These are phyloP conservation scores for Arnoldichthys spilopterus DNA, from an alignment of 2,797 vertebrate genomes.

Conservation along the genomic window DNA sequence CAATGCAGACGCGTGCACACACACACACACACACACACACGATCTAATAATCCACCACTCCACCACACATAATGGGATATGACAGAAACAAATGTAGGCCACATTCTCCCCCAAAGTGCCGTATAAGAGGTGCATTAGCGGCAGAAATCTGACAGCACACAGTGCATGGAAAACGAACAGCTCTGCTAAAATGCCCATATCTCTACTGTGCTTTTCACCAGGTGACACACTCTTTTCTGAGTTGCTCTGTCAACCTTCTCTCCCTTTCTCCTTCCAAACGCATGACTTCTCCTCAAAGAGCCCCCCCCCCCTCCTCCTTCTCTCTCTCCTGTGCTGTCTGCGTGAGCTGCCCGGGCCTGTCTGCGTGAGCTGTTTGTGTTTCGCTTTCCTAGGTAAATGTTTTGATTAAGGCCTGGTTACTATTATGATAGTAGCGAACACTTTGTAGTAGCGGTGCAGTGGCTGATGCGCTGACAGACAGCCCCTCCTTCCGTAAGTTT, in stretches of 20 bases:
- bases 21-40: background rate
- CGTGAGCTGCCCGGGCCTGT: constrained; percentile 75
- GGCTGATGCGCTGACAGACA: constrained; percentile 72
- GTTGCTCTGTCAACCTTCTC: background rate
- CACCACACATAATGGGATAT: background rate
- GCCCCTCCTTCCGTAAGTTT: constrained; percentile 70
- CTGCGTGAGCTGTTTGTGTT: constrained; percentile 70
- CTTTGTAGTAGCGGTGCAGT: constrained; percentile 70
- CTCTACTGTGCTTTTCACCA: background rate
- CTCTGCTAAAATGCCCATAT: background rate
- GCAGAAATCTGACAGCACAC: background rate
- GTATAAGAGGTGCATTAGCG: background rate
- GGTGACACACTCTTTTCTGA: background rate
- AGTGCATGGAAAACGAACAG: background rate
- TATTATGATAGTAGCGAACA: constrained; percentile 78
- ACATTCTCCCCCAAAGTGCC: background rate
- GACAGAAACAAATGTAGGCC: constrained; percentile 19
- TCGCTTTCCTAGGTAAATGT: constrained; percentile 71
- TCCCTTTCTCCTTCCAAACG: background rate
- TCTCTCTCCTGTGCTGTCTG: constrained; percentile 56
- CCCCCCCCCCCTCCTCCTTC: background rate
- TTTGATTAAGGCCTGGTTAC: constrained; percentile 79
- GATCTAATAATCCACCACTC: background rate
- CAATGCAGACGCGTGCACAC: background rate
- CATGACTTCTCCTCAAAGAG: constrained; percentile 10